Base-by-base conservation (phyloP, 2,797 vertebrate genomes). In the Apogon talboti region DNA sequence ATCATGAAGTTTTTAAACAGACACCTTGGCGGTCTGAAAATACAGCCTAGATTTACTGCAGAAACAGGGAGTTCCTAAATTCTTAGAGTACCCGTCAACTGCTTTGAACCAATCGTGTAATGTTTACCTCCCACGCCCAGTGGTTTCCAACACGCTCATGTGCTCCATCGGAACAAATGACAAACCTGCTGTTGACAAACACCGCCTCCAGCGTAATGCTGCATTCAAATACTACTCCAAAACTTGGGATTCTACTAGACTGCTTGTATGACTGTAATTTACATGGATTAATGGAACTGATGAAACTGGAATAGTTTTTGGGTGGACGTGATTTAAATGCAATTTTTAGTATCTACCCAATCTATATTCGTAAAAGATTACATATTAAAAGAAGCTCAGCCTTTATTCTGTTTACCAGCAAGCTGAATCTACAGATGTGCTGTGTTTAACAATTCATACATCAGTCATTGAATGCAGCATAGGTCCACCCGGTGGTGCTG, bases 81-180 rank as follows among this genome's bases (percentile, higher is more conserved):
- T 18, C 11, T 3, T 7, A 2, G 18, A 7, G 18, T 14, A 0
- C 1, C 4, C 11, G 37, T 71, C 13, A 19, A 13, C 19, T n/a
- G 30, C 53, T 45, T 48, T 11, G 10, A 44, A 51, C 84, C 84
- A 91, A 90, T 89, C 83, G 60, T 6, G 13, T 10, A 21, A 0
- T n/a, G 37, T 9, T 19, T 49, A 5, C 11, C 8, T 66, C 35
- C 24, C 52, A 82, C 82, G 72, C 86, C 82, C 70, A 30, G 43
- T 45, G 2, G 5, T 30, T 44, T 67, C 66, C 47, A 50, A 47
- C 3, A 12, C 0, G 43, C 52, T 49, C 64, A 49, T 1, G n/a
- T 59, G 21, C 19, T 57, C 40, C 54, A 13, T 7, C 4, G 41
- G 55, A 57, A 56, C 53, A 56, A 56, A 43, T 56, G 53, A 56